phyloP scores from a whole-genome alignment of 2,797 vertebrate genomes.

The Coilia nasus region DNA sequence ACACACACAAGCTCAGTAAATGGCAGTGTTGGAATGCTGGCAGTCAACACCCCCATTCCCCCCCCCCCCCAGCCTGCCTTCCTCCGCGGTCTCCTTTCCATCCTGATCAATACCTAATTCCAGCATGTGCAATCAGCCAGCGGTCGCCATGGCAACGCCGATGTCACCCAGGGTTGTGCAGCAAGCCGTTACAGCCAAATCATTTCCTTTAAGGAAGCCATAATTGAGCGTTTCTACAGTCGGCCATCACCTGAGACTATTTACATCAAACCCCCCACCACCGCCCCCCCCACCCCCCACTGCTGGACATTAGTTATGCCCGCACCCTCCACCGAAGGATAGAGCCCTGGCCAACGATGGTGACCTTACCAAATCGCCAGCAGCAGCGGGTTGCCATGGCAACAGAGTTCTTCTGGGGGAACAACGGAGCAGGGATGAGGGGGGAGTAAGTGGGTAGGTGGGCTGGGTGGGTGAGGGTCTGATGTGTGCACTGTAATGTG shows the following conservation, averaged over 20 bases:
- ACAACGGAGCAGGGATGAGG: constrained; percentile 61
- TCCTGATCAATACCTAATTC: constrained; percentile 99
- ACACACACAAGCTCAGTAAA: constrained; percentile 77
- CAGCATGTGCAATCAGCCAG: constrained; percentile 88
- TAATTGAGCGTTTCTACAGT: constrained; percentile 97
- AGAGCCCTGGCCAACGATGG: constrained; percentile 74
- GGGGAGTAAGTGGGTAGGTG: constrained; percentile 57
- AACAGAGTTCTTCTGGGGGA: constrained; percentile 75
- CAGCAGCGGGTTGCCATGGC: constrained; percentile 87
- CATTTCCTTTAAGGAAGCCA: constrained; percentile 94
- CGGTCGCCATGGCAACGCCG: constrained; percentile 93
- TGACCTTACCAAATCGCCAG: constrained; percentile 87
- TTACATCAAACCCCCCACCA: constrained; percentile 90
- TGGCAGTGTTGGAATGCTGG: constrained; percentile 87
- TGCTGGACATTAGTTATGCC: constrained; percentile 90
- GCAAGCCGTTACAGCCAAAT: constrained; percentile 92
- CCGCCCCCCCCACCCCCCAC: no score
- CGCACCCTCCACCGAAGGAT: constrained; percentile 75
- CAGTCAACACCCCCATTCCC: constrained; percentile 68
- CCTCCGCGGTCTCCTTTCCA: constrained; percentile 19
- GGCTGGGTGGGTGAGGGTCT: constrained; percentile 39
- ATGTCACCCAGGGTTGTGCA: constrained; percentile 95
- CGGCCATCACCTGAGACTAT: constrained; percentile 91
- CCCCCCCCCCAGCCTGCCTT: constrained; percentile 79
- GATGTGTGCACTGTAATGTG: background rate